Conservation (phyloP, 2,888 invertebrate genomes). For the Poecilus cupreus region DNA sequence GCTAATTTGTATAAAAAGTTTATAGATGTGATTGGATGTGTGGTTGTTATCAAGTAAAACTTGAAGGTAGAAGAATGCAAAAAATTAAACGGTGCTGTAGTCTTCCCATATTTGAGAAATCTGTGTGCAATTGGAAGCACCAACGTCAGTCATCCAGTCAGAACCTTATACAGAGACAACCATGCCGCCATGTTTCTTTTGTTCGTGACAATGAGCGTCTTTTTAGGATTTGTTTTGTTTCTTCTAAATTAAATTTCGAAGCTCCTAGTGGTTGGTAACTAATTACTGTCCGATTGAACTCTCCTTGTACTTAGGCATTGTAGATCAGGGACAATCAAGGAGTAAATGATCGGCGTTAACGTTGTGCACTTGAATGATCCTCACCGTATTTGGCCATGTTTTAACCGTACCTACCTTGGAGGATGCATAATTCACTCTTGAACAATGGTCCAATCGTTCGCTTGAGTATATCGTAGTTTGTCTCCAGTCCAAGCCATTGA, state of each 20-base stretch:
- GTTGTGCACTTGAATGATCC: slow-evolving; percentile 15
- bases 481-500: slow-evolving; percentile 30
- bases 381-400: slow-evolving; percentile 43
- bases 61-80: neutral
- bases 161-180: slow-evolving; percentile 25
- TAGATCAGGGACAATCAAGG: slow-evolving; percentile 30
- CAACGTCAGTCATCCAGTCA: slow-evolving; percentile 10
- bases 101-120: slow-evolving; percentile 45
- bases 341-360: slow-evolving; percentile 2
- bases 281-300: neutral
- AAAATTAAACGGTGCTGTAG: slow-evolving; percentile 16
- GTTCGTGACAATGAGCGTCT: slow-evolving; percentile 17
- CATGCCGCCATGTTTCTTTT: slow-evolving; percentile 36
- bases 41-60: neutral
- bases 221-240: neutral
- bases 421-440: slow-evolving; percentile 4
- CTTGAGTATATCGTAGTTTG: slow-evolving; percentile 14
- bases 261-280: neutral
- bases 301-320: neutral
- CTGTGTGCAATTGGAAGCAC: slow-evolving; percentile 18
- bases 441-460: slow-evolving; percentile 26
- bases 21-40: too few relatives aligned
- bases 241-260: neutral
- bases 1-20: too few relatives aligned
- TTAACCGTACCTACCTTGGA: slow-evolving; percentile 37